Percentiles rank a stretch among this genome's conserved stretches.
phyloP scores from a whole-genome alignment of 2,888 invertebrate genomes.

The Cephus runcator region DNA sequence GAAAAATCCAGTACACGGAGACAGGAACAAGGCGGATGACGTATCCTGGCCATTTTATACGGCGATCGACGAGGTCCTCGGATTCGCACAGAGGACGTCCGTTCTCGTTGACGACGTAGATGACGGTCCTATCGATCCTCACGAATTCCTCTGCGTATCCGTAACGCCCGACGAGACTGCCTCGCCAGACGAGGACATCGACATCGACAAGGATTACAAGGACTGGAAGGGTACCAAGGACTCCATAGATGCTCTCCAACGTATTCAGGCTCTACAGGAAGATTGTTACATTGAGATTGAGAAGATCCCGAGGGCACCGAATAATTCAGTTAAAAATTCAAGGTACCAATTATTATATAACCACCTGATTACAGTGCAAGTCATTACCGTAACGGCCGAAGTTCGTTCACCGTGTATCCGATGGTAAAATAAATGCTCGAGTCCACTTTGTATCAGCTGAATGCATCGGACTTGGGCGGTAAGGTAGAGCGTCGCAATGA shows the following conservation, averaged over 20 bases:
- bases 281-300: slow-evolving; percentile 33
- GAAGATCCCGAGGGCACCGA: slow-evolving; percentile 22
- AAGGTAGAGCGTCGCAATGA: not conserved
- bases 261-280: slow-evolving; percentile 25
- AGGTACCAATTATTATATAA: not conserved
- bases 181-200: slow-evolving; percentile 29
- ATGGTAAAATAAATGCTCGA: not conserved
- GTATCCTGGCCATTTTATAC: slow-evolving; percentile 57
- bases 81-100: slow-evolving; percentile 32
- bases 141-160: slow-evolving; percentile 53
- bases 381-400: not conserved
- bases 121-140: slow-evolving; percentile 48
- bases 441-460: not conserved
- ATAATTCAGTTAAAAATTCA: not conserved
- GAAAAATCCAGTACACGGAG: slow-evolving; percentile 55
- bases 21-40: slow-evolving; percentile 56
- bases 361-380: not conserved
- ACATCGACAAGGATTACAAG: slow-evolving; percentile 22
- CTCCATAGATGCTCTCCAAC: slow-evolving; percentile 25
- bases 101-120: slow-evolving; percentile 26
- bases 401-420: not conserved
- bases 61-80: slow-evolving; percentile 53
- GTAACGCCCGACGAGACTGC: slow-evolving; percentile 39
- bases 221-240: slow-evolving; percentile 1
- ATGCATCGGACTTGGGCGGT: not conserved